Evolutionary conservation across 2,888 invertebrate genomes (phyloP), one percentile per base, ranked within the genome.

Genomic region (Amblyjoppa proteus): DNA sequence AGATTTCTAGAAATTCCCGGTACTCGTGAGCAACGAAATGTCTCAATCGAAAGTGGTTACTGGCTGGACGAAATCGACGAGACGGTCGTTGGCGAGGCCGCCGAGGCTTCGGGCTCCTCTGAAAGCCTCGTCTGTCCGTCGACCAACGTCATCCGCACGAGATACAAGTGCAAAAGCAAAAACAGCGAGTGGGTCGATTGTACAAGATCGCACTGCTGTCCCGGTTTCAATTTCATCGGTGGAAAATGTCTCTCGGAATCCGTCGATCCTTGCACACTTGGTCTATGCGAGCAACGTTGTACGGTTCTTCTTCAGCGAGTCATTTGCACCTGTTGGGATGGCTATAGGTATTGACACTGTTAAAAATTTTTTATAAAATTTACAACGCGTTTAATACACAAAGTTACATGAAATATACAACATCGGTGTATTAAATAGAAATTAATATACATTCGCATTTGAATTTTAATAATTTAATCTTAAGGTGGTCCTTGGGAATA

Each of bases 221-320:
- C 95, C 68, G 95, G 95, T 16, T 96, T 96, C 90, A 95, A 94
- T 31, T 96, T 95, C 90, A 95, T 96, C 70, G 95, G 95, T 81
- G 96, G 96, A 87, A 95, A 96, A 88, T 96, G 96, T 90, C 94
- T 96, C 78, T 95, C 95, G 6, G 95, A 95, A 89, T 94, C 95
- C 2, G 94, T 95, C 87, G 96, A 96, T 90, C 96, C 96, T 0
- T 96, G 96, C 93, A 95, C 95, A 69, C 93, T 96, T 91, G 94
- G 95, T 87, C 93, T 96, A 16, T 96, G 96, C 91, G 96, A 96
- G 92, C 96, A 96, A 90, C 95, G 95, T 69, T 96, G 96, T 90
- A 95, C 95, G 41, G 95, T 96, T n/a, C 95, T 95, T 75, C 94
- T 95, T 20, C 95, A 96, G 85, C 93, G 95, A 61, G 94, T 96